Base-by-base conservation (phyloP, 2,797 vertebrate genomes). In the Rhinogobio ventralis region DNA sequence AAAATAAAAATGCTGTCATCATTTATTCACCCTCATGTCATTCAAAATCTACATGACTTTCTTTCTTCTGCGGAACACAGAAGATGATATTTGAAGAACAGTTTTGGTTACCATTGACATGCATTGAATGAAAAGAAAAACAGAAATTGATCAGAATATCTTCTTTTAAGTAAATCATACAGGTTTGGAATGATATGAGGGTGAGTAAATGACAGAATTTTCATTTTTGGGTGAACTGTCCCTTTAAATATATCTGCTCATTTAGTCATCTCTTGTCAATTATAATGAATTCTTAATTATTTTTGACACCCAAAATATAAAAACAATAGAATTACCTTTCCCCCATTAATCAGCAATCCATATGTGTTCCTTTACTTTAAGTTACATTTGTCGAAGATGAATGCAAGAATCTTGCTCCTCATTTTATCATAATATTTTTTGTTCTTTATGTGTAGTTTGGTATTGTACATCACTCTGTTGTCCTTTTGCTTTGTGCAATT, bases 401-500 rank as follows among this genome's bases (percentile, higher is more conserved):
- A 42, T 30, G 25, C n/a, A 30, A 79, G 25, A 45, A 45, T 39
- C 25, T 60, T 17, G 53, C 14, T 62, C 33, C 33, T 77, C 4
- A 0, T 60, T 25, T 57, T 17, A 76, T 23, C 20, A 20, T 20
- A 19, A 68, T 25, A 28, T 73, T 20, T 17, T n/a, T 30, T 73
- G n/a, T 46, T 45, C 57, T 42, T 79, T 5, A 33, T 45, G 57
- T 62, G n/a, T n/a, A 25, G 19, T 46, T 46, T 46, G 11, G 30
- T 75, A 30, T 30, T 19, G 57, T 64, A 14, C 39, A 64, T 23
- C 42, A 64, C 36, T 20, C 1, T 42, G 53, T 60, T 77, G 55
- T 77, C 36, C 36, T 77, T 77, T 28, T 60, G 33, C n/a, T 77
- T 62, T 42, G 33, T 60, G 51, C 28, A 20, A 42, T 57, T 77